Evolutionary conservation across 1,140 invertebrate species (phyloP).

Genomic region (Homalodisca vitripennis): DNA sequence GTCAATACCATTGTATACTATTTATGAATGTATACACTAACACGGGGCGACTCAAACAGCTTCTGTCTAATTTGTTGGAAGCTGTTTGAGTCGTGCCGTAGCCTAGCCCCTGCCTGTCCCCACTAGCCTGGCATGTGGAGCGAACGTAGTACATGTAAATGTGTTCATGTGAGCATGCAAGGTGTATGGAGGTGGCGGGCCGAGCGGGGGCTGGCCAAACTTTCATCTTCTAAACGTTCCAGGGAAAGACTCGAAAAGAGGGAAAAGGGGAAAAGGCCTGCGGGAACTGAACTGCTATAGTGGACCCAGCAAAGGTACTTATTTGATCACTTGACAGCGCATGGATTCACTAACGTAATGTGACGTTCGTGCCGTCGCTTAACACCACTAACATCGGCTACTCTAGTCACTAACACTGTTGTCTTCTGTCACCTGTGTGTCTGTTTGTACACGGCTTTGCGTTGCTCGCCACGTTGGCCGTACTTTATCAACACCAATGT

Average conservation of each 20-base stretch:
- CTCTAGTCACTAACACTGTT: constrained; percentile 20
- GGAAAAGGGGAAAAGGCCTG: constrained; percentile 62
- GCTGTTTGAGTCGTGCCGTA: no score
- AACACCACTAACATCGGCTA: background rate
- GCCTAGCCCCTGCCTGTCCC: background rate
- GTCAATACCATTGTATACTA: no score
- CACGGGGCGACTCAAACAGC: no score
- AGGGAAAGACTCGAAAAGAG: constrained; percentile 62
- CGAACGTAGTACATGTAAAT: background rate
- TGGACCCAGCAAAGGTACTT: constrained; percentile 65
- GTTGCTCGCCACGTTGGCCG: no score
- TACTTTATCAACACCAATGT: no score
- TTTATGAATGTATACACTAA: no score
- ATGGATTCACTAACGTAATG: constrained; percentile 7
- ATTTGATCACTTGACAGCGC: constrained; percentile 5
- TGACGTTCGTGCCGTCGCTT: constrained; percentile 8
- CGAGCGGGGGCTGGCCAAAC: constrained; percentile 6
- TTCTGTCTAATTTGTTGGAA: no score
- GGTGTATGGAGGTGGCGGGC: constrained; percentile 42
- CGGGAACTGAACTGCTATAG: constrained; percentile 68
- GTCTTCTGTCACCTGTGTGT: no score
- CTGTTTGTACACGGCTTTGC: no score
- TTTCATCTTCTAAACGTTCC: constrained; percentile 51
- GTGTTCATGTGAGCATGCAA: background rate
- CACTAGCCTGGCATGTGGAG: background rate